These are phyloP conservation scores for Frankliniella intonsa DNA, from an alignment of 2,888 invertebrate species.

Conservation along the genomic window DNA sequence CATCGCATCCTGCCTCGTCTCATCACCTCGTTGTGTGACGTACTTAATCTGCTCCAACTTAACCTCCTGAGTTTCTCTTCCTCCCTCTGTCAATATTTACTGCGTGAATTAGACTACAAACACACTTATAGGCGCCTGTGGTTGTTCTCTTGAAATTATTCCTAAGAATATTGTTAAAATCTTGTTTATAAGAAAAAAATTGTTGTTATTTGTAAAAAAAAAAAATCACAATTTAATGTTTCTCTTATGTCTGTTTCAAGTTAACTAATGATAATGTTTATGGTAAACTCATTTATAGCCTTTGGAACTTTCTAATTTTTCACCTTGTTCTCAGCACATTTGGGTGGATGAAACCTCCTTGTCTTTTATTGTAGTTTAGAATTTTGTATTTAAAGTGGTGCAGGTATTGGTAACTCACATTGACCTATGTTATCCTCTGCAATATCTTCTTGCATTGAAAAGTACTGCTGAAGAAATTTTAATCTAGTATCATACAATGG, in stretches of 20 bases:
- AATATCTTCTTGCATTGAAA: conserved; percentile 23
- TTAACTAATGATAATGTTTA: conserved; percentile 27
- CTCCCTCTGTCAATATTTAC: conserved; percentile 26
- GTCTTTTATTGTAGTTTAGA: conserved; percentile 25
- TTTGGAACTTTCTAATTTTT: conserved; percentile 27
- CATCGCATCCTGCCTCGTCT: conserved; percentile 25
- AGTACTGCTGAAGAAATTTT: conserved; percentile 20
- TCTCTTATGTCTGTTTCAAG: conserved; percentile 26
- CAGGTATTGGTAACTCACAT: conserved; percentile 22
- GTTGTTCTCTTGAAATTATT: conserved; percentile 23
- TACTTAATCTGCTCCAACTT: conserved; percentile 25
- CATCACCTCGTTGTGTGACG: conserved; percentile 22
- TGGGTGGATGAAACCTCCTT: conserved; percentile 26
- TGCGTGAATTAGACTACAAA: conserved; percentile 22
- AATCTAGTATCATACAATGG: background rate
- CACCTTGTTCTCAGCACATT: conserved; percentile 26
- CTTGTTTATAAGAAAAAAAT: conserved; percentile 24
- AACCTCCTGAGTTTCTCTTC: conserved; percentile 22
- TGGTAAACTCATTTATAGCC: conserved; percentile 26
- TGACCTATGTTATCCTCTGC: conserved; percentile 17
- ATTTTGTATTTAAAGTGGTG: conserved; percentile 23
- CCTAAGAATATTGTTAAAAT: conserved; percentile 27
- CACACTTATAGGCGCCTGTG: conserved; percentile 15
- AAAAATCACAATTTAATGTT: conserved; percentile 23
- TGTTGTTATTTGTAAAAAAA: conserved; percentile 27